Evolutionary conservation across 2,113 vertebrate species (phyloP).

Genomic region (Osmerus eperlanus): DNA sequence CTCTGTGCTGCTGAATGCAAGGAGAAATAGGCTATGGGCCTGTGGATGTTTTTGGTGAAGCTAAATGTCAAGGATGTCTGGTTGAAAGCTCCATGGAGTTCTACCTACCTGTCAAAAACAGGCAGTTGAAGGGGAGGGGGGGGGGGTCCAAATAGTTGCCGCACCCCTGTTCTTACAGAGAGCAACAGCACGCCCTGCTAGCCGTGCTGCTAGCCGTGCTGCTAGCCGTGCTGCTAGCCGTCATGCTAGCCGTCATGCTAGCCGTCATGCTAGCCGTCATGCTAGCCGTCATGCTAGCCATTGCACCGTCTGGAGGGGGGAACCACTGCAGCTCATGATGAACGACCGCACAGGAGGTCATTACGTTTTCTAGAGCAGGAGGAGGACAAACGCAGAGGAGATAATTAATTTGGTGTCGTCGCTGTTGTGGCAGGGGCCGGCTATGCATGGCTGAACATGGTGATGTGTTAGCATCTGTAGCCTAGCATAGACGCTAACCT

Average conservation of each 20-base stretch:
- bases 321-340: slow-evolving; percentile 62
- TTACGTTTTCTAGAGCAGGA: slow-evolving; percentile 65
- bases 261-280: background rate
- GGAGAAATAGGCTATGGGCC: slow-evolving; percentile 69
- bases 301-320: slow-evolving; percentile 29
- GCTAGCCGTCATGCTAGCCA: background rate
- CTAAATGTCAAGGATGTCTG: slow-evolving; percentile 42
- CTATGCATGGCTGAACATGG: slow-evolving; percentile 49
- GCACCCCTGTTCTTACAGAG: slow-evolving; percentile 66
- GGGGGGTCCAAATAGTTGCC: slow-evolving; percentile 45
- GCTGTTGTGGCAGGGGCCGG: slow-evolving; percentile 50
- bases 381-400: slow-evolving; percentile 60
- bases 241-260: no score
- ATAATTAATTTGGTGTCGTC: slow-evolving; percentile 70
- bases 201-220: no score
- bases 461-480: slow-evolving; percentile 30
- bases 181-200: background rate
- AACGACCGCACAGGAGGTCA: slow-evolving; percentile 71
- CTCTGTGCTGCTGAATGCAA: background rate
- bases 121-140: slow-evolving; percentile 34
- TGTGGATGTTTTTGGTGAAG: slow-evolving; percentile 65
- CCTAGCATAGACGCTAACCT: no score
- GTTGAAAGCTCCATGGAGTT: slow-evolving; percentile 65
- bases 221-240: no score
- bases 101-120: slow-evolving; percentile 44